Evolutionary conservation across 2,113 vertebrate species (phyloP).

Genomic region (Cheirogaleus medius): DNA sequence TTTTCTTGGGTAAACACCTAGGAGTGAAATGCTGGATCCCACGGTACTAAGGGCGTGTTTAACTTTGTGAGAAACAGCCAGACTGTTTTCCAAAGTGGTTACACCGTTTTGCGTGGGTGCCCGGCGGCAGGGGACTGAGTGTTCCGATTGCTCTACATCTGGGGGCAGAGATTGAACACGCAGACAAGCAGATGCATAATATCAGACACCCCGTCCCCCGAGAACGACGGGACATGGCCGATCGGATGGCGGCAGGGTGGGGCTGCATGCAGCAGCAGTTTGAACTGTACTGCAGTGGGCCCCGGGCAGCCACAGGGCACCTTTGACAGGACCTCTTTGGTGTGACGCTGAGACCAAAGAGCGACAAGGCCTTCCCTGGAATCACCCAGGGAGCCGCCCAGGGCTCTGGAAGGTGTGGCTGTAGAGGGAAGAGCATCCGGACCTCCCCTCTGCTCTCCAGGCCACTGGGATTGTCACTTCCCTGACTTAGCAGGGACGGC

Average conservation of each 20-base stretch:
- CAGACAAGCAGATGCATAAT: background rate
- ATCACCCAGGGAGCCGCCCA: too few relatives aligned
- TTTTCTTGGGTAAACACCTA: background rate
- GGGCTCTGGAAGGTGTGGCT: too few relatives aligned
- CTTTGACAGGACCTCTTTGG: background rate
- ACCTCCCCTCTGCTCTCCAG: background rate
- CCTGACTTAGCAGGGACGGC: background rate
- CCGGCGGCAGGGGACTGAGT: background rate
- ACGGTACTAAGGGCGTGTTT: too few relatives aligned
- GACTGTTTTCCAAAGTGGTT: background rate
- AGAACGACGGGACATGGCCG: background rate
- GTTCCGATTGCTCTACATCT: background rate
- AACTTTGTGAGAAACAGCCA: background rate
- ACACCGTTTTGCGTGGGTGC: background rate
- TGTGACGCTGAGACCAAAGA: background rate
- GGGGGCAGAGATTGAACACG: background rate
- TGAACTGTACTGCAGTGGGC: background rate
- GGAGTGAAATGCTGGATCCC: too few relatives aligned
- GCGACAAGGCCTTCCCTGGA: background rate
- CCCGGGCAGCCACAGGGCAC: background rate
- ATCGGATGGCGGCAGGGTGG: background rate
- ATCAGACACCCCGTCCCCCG: background rate
- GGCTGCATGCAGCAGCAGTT: background rate
- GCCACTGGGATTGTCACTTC: too few relatives aligned
- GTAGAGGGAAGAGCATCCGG: too few relatives aligned